Base-by-base conservation (phyloP, 2,797 vertebrate genomes). In the Rhinichthys osculus region DNA sequence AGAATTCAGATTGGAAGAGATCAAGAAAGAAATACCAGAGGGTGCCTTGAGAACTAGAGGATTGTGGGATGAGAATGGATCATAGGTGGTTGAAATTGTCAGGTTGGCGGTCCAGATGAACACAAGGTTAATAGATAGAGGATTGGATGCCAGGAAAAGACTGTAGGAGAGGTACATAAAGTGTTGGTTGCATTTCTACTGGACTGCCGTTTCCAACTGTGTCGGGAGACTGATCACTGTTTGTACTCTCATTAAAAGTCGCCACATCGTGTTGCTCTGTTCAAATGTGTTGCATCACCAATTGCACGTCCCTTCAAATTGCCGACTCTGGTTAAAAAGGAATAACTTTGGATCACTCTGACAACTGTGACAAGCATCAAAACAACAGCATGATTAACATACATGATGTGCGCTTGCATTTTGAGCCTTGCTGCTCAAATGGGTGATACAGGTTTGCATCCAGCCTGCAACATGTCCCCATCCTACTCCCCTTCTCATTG, bases 1-100 rank as follows among this genome's bases (percentile, higher is more conserved):
- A 82, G 54, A 79, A 79, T 67, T 59, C 74, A 44, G 83, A 85
- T 71, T 71, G 69, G 27, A 87, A 47, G 76, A 83, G 67, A 83
- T 72, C 54, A 52, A 84, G 54, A 62, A 40, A 50, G 44, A 73
- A 52, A 73, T 11, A 50, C 7, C 52, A 71, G 72, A 71, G 40
- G 76, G 44, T 33, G 62, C 17, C 52, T 27, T 27, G 30, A 23
- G 81, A 47, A 33, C 33, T 83, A 70, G 52, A 78, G 74, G 54
- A 40, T 62, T 73, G 67, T 35, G 66, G 52, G 74, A 87, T 77
- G 52, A 77, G 44, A 69, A 57, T 54, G 57, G 35, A 81, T 38
- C 38, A 38, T 77, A 38, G 50, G 40, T 21, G 66, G 52, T 47
- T 16, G 40, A 50, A 35, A 57, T 21, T 62, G 64, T 54, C 27